These are phyloP conservation scores for Apantesis nais DNA, from an alignment of 2,888 invertebrate genomes.

Conservation along the genomic window DNA sequence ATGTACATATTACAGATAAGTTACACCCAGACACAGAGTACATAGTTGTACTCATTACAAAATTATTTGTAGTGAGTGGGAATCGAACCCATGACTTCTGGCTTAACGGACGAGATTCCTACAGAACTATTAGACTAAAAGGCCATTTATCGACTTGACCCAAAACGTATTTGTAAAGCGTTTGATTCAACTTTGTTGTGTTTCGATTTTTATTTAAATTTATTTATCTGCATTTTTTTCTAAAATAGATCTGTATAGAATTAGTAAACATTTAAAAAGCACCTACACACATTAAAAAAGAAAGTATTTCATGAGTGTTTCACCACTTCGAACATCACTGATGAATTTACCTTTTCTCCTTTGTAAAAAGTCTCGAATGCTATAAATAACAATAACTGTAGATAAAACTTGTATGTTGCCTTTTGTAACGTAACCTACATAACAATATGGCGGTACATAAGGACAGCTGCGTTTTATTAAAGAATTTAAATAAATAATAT, in stretches of 20 bases:
- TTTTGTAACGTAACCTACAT: conserved; percentile 64
- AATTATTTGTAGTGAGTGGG: no score
- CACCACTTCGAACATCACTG: conserved; percentile 24
- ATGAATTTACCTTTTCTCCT: conserved; percentile 54
- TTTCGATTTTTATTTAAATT: background rate
- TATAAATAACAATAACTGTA: conserved; percentile 64
- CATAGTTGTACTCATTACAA: no score
- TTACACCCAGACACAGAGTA: no score
- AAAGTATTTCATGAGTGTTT: conserved; percentile 26
- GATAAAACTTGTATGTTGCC: conserved; percentile 57
- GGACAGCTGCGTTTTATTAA: conserved; percentile 74
- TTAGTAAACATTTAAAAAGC: background rate
- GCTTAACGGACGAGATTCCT: no score
- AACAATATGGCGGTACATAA: conserved; percentile 72
- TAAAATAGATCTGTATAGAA: background rate
- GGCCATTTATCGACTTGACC: no score
- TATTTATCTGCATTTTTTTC: background rate
- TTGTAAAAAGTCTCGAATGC: conserved; percentile 46
- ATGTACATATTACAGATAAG: no score
- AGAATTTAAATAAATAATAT: conserved; percentile 83
- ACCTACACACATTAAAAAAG: conserved; percentile 24
- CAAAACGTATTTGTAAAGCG: no score
- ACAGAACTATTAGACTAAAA: no score
- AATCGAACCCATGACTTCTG: no score
- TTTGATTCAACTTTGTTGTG: background rate